A percentile compares a stretch with the other conserved stretches of the same genome.
Evolutionary conservation across 2,888 invertebrate genomes (phyloP).

Genomic region (Noctua janthe): DNA sequence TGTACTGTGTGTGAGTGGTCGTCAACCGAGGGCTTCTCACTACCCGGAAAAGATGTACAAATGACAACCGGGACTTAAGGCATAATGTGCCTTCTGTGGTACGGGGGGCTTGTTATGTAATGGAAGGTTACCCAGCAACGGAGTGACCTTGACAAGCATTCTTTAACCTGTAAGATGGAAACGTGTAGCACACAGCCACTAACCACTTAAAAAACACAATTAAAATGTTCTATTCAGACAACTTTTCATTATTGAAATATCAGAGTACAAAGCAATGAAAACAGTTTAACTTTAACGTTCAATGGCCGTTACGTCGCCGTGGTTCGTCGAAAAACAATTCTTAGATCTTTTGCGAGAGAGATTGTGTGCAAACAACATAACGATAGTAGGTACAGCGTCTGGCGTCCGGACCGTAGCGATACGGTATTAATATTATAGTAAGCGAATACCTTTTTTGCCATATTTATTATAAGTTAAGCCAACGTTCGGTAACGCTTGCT

Average conservation of each 20-base stretch:
- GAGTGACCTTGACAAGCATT: not conserved
- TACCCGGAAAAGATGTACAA: not conserved
- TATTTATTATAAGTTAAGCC: slow-evolving; percentile 43
- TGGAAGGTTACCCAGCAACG: not conserved
- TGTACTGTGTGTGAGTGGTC: not conserved
- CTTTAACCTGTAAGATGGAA: not conserved
- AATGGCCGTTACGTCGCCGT: not conserved
- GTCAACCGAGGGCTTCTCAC: not conserved
- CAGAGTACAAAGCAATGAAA: slow-evolving; percentile 6
- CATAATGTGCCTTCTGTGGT: not conserved
- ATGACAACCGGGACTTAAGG: not conserved
- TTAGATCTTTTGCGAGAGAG: slow-evolving; percentile 7
- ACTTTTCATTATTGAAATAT: slow-evolving; percentile 6
- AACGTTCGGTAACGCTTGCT: slow-evolving; percentile 2
- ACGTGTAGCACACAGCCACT: not conserved
- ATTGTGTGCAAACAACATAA: slow-evolving; percentile 10
- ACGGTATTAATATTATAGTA: slow-evolving; percentile 33
- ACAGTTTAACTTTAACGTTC: not conserved
- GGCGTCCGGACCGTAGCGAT: not conserved
- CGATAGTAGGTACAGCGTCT: not conserved
- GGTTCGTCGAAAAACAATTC: slow-evolving; percentile 11
- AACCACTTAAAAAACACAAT: not conserved
- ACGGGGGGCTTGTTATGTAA: not conserved
- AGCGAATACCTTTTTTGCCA: slow-evolving; percentile 36
- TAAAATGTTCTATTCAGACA: not conserved